Conservation (phyloP, 2,113 vertebrate genomes). For the Halcyon malimbica region DNA sequence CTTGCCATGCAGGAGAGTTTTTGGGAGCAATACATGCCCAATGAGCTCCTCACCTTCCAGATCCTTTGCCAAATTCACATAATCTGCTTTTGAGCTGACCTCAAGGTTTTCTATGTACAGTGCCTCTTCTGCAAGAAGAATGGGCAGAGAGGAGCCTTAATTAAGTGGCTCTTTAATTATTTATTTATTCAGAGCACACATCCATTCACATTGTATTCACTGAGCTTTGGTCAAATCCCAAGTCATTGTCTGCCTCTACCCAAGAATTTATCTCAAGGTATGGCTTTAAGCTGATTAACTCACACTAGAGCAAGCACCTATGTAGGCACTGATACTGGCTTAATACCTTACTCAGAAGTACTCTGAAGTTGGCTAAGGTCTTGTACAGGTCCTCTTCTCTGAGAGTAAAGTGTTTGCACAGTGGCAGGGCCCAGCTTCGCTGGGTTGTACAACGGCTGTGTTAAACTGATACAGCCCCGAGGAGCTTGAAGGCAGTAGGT, state of each 20-base stretch:
- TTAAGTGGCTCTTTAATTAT: not conserved
- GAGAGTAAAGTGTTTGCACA: constrained; percentile 29
- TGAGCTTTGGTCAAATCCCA: constrained; percentile 3
- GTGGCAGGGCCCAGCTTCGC: not conserved
- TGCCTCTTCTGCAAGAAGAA: not conserved
- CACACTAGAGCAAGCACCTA: not conserved
- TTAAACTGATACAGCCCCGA: not conserved
- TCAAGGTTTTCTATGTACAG: rapidly evolving
- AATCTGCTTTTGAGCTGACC: not conserved
- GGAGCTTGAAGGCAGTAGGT: rapidly evolving
- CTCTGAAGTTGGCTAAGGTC: constrained; percentile 33
- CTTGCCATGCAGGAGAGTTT: not conserved
- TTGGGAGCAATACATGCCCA: not conserved
- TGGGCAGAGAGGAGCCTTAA: not conserved
- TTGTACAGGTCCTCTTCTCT: constrained; percentile 24
- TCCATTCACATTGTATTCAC: constrained; percentile 41
- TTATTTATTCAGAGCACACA: not conserved
- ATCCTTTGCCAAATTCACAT: not conserved
- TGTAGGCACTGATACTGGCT: not conserved
- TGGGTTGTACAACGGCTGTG: not conserved
- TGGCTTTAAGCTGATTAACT: constrained; percentile 50
- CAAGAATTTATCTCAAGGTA: constrained; percentile 31
- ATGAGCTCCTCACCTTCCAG: not conserved
- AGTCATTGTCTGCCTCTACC: constrained; percentile 2
- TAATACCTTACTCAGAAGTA: constrained; percentile 40